Evolutionary conservation across 2,888 invertebrate species (phyloP), one percentile per base, ranked within the genome.

Genomic region (Oscheius myriophilus): DNA sequence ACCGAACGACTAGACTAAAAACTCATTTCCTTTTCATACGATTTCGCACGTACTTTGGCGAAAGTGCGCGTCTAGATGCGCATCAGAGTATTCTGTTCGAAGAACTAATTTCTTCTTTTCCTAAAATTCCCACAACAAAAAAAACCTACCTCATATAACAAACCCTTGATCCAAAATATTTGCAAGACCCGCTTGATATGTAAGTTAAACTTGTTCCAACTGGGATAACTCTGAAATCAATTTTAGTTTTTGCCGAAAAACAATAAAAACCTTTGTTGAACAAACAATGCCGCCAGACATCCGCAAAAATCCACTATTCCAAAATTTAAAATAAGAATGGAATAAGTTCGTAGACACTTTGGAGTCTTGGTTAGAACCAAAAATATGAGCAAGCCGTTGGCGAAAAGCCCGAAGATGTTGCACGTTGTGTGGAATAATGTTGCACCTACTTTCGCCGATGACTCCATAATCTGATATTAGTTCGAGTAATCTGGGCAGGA

Each of bases 251-350:
- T 12, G 42, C n/a, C n/a, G 42, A 42, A 42, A 11, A 42, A 9
- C 11, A 11, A 14, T 42, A 14, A 42, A 11, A 43, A 55, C 65
- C 71, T 53, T 64, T 72, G 73, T 52, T 76, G 76, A 33, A 68
- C 70, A 61, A 76, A 73, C 18, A 76, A 46, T 25, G 71, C 76
- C 26, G 68, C 69, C 54, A 76, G 65, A 39, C 76, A 76, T 0
- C 67, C 68, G 18, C 68, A 54, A 43, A 76, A 73, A 43, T 76
- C 76, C 16, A 71, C 70, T 4, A 73, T 45, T 2, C 72, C 73
- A 39, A 73, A 70, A 61, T 76, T 76, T 23, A 76, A 59, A 18
- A 76, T 59, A 7, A 76, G 67, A 12, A 70, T 70, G n/a, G 76
- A 71, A 51, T 76, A 76, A 23, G 76, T 68, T 11, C 69, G 67